phyloP scores from a whole-genome alignment of 2,113 vertebrate species.

The Rhagologus leucostigma region DNA sequence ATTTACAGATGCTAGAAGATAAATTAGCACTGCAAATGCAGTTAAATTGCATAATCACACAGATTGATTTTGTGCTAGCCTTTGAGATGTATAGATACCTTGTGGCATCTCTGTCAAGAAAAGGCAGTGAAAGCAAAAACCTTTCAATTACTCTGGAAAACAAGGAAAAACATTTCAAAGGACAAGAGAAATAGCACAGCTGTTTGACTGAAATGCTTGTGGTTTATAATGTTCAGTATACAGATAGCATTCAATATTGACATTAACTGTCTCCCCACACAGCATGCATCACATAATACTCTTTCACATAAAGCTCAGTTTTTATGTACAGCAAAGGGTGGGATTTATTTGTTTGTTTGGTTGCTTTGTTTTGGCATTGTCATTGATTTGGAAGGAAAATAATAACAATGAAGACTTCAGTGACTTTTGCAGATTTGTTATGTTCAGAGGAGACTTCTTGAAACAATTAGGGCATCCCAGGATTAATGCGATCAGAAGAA shows the following conservation, averaged over 20 bases:
- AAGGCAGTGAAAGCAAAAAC: constrained; percentile 50
- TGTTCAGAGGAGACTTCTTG: neutral
- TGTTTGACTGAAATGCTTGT: neutral
- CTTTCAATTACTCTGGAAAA: constrained; percentile 54
- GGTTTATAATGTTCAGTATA: neutral
- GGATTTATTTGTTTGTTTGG: neutral
- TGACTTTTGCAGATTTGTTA: neutral
- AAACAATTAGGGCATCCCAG: neutral
- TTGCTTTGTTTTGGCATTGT: neutral
- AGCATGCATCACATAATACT: neutral
- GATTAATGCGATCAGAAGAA: neutral
- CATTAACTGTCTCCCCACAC: neutral
- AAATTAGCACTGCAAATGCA: constrained; percentile 76
- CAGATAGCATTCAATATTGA: neutral
- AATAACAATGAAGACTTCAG: neutral
- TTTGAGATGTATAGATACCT: constrained; percentile 73
- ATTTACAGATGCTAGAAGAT: constrained; percentile 74
- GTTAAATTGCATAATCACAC: constrained; percentile 73
- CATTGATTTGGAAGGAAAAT: neutral
- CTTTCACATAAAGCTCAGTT: neutral
- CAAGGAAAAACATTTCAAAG: neutral
- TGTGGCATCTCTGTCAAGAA: constrained; percentile 68
- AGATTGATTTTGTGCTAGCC: constrained; percentile 77
- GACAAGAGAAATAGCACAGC: neutral
- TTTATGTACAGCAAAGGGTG: neutral